Base-by-base conservation (phyloP, 2,888 invertebrate genomes). In the Pyrgus malvae region DNA sequence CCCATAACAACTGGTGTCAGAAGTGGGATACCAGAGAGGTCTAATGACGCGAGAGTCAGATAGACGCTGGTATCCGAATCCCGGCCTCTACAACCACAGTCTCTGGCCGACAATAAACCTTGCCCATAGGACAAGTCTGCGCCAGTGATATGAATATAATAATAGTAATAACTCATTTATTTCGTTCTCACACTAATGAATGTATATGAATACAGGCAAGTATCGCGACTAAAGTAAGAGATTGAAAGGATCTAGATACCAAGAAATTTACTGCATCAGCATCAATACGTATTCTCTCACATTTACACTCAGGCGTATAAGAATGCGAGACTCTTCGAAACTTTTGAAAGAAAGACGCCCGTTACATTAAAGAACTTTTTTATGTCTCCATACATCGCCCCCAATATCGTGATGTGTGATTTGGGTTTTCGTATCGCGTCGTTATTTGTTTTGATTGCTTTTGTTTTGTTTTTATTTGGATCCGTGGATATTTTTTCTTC, bases 281-380 rank as follows among this genome's bases (percentile, higher is more conserved):
- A n/a, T n/a, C n/a, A n/a, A n/a, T 35, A 25, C 25, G 11, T n/a
- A 41, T 41, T 16, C 21, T 2, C 23, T 19, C 29, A 44, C 50
- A 42, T 35, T 40, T 25, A 17, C 8, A 21, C 41, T 16, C 16
- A 16, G 11, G 14, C 25, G 40, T 29, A 40, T 21, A 49, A 33
- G 23, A 42, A 21, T 41, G 40, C 42, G 42, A 1, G 23, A 12
- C 35, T 14, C 6, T 12, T 9, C 7, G 9, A 37, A 58, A 60
- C 19, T 60, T 60, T 29, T 44, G 14, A 51, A 59, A 60, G 61
- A 57, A 60, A 49, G 58, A 57, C 58, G 46, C 44, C 40, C 48
- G 44, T 56, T 59, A 59, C 59, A 58, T 56, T 57, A 60, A 44
- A 48, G 48, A 59, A 60, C 48, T 51, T 63, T 63, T 60, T 62